Conservation (phyloP, 1,140 invertebrate species). For the Drosophila kanapiae region DNA sequence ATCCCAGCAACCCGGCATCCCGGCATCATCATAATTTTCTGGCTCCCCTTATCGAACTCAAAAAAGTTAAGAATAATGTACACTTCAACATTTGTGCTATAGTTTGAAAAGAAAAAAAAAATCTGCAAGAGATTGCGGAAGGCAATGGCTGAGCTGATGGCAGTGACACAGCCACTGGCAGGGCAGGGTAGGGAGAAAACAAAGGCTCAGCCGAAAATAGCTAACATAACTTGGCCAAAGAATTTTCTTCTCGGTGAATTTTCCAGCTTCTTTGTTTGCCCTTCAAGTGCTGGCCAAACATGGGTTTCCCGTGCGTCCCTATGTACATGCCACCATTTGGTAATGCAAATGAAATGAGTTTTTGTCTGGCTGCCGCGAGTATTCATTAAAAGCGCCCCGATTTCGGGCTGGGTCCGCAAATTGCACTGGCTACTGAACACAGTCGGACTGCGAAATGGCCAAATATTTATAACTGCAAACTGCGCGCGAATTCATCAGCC, state of each 20-base stretch:
- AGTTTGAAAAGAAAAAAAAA: conserved; percentile 62
- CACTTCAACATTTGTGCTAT: conserved; percentile 70
- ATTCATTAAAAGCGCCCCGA: conserved; percentile 46
- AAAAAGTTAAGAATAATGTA: conserved; percentile 79
- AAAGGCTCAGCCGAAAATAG: conserved; percentile 41
- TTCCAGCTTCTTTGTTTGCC: conserved; percentile 25
- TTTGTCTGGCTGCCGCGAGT: conserved; percentile 18
- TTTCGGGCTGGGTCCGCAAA: conserved; percentile 31
- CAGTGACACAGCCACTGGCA: conserved; percentile 5
- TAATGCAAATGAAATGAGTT: conserved; percentile 62
- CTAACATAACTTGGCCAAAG: conserved; percentile 54
- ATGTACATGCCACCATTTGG: background rate
- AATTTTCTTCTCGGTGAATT: conserved; percentile 30
- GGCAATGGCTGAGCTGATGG: conserved; percentile 38
- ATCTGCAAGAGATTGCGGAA: conserved; percentile 51
- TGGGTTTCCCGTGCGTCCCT: background rate
- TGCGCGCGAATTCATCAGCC: conserved; percentile 60
- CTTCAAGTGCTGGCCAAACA: conserved; percentile 7
- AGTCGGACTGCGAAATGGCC: conserved; percentile 59
- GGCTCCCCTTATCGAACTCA: conserved; percentile 71
- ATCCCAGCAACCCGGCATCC: conserved; percentile 35
- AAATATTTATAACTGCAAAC: conserved; percentile 72
- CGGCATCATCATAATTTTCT: conserved; percentile 70
- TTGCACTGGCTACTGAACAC: conserved; percentile 49
- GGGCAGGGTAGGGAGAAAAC: conserved; percentile 14